phyloP scores from a whole-genome alignment of 1,140 invertebrate genomes.

The Episyrphus balteatus region DNA sequence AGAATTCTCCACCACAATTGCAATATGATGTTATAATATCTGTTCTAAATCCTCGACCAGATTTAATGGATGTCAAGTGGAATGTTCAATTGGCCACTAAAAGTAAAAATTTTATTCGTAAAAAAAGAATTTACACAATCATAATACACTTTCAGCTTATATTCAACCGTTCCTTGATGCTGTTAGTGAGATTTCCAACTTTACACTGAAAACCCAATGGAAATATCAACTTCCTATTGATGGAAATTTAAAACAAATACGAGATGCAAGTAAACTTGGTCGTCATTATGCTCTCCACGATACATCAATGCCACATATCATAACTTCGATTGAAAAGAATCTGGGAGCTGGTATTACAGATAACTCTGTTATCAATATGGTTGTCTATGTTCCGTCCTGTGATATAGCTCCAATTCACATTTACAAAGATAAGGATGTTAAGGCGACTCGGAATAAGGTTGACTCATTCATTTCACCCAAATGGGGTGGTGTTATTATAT shows the following conservation, averaged over 20 bases:
- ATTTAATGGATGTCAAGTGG: slow-evolving; percentile 55
- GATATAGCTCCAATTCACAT: slow-evolving; percentile 63
- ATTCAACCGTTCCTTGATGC: slow-evolving; percentile 59
- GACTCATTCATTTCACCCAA: slow-evolving; percentile 78
- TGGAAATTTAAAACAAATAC: slow-evolving; percentile 48
- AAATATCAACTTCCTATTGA: slow-evolving; percentile 70
- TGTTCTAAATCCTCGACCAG: slow-evolving; percentile 64
- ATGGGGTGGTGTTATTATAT: slow-evolving; percentile 80
- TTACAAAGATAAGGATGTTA: slow-evolving; percentile 38
- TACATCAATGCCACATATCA: slow-evolving; percentile 53
- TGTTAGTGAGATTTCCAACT: slow-evolving; percentile 54
- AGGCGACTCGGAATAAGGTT: slow-evolving; percentile 20
- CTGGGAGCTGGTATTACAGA: slow-evolving; percentile 67
- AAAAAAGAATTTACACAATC: neutral
- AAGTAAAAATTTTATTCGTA: slow-evolving; percentile 31
- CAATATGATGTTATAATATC: slow-evolving; percentile 68
- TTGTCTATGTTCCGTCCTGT: slow-evolving; percentile 70
- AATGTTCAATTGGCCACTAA: slow-evolving; percentile 48
- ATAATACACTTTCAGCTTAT: slow-evolving; percentile 47
- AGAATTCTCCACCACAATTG: slow-evolving; percentile 31
- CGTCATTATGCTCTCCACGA: slow-evolving; percentile 52
- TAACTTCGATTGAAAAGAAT: slow-evolving; percentile 77
- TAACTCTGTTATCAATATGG: slow-evolving; percentile 71
- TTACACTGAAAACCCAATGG: slow-evolving; percentile 78
- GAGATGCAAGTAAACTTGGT: slow-evolving; percentile 38